Evolutionary conservation across 2,113 vertebrate species (phyloP), one percentile per base, ranked within the genome.

Genomic region (Notothenia rossii): DNA sequence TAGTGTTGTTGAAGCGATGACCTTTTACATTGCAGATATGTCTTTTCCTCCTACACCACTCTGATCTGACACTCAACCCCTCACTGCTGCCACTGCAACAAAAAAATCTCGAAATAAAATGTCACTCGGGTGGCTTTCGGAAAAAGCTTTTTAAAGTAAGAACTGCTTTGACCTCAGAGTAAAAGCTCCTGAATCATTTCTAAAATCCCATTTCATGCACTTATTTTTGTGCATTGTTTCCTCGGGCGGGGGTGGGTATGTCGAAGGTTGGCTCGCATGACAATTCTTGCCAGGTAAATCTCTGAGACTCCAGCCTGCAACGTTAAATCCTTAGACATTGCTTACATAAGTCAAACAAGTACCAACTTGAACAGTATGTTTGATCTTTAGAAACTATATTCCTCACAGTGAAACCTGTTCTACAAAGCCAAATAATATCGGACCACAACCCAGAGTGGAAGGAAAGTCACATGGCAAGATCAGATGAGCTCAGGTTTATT

Each of bases 1-100:
- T 67, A 3, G 49, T 69, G 62, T 69, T 79, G 72, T 70, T 62
- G 81, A 75, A 80, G 69, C 70, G 81, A 81, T 91, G 91, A 89
- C 86, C 88, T 93, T 93, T 85, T 62, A 67, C 64, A n/a, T 75
- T 5, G 48, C 84, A 90, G 79, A 89, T 85, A 70, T 83, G 64
- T 79, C 43, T 75, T 68, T 89, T 80, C 55, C 70, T 71, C 67
- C 61, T 33, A 40, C 76, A 11, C 59, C 10, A 11, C 53, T 77
- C 60, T 85, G 55, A 75, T 88, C 84, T 90, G 82, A 62, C 61
- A 48, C 85, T 84, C 70, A 66, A 36, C 67, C 62, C 40, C 56
- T 72, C 70, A 8, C 50, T 73, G 81, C 70, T 70, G 68, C 75
- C 70, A 10, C 82, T 46, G 79, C 29, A 43, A 54, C 36, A 40